A percentile compares a stretch with the other conserved stretches of the same genome.
phyloP scores from a whole-genome alignment of 2,888 invertebrate genomes.

The Caenorhabditis sp. region DNA sequence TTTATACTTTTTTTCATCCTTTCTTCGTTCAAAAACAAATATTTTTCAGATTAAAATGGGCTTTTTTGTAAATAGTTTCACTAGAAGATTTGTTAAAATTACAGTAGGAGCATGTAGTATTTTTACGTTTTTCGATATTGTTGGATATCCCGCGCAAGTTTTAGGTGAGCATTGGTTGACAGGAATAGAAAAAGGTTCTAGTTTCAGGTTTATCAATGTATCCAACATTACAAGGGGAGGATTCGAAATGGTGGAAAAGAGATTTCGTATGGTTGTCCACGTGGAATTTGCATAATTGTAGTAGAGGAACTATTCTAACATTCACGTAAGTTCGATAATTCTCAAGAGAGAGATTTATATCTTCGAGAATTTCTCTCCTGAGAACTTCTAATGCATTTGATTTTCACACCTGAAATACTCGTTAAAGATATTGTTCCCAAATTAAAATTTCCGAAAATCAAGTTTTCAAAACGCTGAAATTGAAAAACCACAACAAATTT shows the following conservation, averaged over 20 bases:
- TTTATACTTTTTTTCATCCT: not conserved
- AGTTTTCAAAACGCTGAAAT: too few species aligned
- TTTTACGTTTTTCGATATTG: constrained; percentile 41
- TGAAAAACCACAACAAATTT: too few species aligned
- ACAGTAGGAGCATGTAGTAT: constrained; percentile 44
- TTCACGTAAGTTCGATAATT: constrained; percentile 50
- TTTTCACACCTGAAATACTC: too few species aligned
- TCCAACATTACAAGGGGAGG: constrained; percentile 50
- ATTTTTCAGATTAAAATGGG: constrained; percentile 10
- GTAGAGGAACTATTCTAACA: constrained; percentile 42
- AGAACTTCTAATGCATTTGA: too few species aligned
- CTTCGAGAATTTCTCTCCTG: too few species aligned
- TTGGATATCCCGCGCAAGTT: constrained; percentile 54
- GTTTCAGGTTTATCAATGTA: constrained; percentile 44
- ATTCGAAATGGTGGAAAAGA: constrained; percentile 35
- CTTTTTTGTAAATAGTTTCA: not conserved
- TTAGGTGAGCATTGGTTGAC: constrained; percentile 18
- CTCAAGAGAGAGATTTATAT: constrained; percentile 1
- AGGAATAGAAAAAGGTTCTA: not conserved
- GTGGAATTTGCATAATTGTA: constrained; percentile 34
- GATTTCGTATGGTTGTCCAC: constrained; percentile 54
- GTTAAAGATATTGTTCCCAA: too few species aligned
- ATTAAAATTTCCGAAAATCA: too few species aligned
- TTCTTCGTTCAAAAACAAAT: too few species aligned
- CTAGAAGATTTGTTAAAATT: constrained; percentile 9